Evolutionary conservation across 2,113 vertebrate genomes (phyloP).

Genomic region (Tychaedon coryphoeus): DNA sequence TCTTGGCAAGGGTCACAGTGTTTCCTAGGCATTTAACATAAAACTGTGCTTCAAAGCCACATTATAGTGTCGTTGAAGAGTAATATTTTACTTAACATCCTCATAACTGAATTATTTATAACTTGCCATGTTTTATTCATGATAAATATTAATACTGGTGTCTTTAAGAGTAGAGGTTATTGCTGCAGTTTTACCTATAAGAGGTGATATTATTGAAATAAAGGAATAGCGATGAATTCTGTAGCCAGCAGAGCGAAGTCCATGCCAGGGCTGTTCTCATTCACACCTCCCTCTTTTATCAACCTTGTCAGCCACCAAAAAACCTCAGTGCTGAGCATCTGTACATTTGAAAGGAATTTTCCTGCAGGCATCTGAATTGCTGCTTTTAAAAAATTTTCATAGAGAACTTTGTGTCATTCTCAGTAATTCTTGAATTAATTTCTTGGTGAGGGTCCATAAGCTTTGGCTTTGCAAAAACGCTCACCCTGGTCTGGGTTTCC

Average conservation of each 20-base stretch:
- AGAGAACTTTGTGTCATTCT: not conserved
- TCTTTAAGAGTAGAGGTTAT: constrained; percentile 69
- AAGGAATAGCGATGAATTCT: not conserved
- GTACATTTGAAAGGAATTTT: not conserved
- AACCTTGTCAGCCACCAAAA: not conserved
- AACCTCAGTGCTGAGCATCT: not conserved
- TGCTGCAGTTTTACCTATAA: constrained; percentile 60
- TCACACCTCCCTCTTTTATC: constrained; percentile 11
- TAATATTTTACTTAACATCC: constrained; percentile 76
- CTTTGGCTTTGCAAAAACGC: not conserved
- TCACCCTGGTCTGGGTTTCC: not conserved
- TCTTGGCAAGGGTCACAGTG: constrained; percentile 55
- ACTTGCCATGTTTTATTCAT: constrained; percentile 75
- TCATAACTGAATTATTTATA: constrained; percentile 84
- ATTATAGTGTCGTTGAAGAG: constrained; percentile 78
- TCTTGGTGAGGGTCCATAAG: not conserved
- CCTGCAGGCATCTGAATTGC: not conserved
- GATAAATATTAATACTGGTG: constrained; percentile 68
- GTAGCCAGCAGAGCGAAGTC: not conserved
- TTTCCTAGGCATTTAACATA: constrained; percentile 68
- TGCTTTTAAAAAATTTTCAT: not conserved
- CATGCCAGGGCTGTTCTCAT: not conserved
- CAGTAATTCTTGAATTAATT: not conserved
- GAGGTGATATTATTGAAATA: constrained; percentile 66
- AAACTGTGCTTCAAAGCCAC: constrained; percentile 74